Evolutionary conservation across 1,140 invertebrate species (phyloP).

Genomic region (Drosophila baimaii): DNA sequence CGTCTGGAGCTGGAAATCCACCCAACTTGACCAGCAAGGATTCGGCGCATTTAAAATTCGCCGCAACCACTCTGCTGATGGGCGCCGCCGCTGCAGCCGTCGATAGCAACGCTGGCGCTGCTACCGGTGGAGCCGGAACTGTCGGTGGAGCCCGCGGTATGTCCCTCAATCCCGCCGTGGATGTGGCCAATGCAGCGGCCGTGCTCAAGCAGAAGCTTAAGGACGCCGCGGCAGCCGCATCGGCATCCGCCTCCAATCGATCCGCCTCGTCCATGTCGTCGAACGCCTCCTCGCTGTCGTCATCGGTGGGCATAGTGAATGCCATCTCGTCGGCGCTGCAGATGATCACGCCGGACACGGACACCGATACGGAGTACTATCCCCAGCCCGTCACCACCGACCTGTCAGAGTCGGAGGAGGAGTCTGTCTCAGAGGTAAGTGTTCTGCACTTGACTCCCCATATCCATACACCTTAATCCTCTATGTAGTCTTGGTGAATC

Average conservation of each 20-base stretch:
- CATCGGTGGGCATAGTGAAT: slow-evolving; percentile 71
- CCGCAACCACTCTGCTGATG: slow-evolving; percentile 69
- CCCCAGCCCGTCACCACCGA: slow-evolving; percentile 91
- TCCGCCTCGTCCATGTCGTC: slow-evolving; percentile 72
- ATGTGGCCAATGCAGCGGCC: slow-evolving; percentile 67
- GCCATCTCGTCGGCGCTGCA: slow-evolving; percentile 73
- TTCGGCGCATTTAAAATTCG: slow-evolving; percentile 72
- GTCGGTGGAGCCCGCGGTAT: slow-evolving; percentile 28
- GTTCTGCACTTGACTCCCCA: not conserved
- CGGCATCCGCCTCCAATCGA: slow-evolving; percentile 59
- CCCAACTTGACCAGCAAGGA: slow-evolving; percentile 55
- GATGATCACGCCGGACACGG: slow-evolving; percentile 75
- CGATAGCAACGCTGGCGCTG: slow-evolving; percentile 67
- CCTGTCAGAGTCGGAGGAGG: slow-evolving; percentile 95
- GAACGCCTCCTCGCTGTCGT: slow-evolving; percentile 75
- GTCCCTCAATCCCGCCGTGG: slow-evolving; percentile 42
- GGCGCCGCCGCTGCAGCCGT: slow-evolving; percentile 72
- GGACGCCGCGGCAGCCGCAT: slow-evolving; percentile 59
- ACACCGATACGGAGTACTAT: slow-evolving; percentile 88
- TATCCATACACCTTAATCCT: too few species aligned
- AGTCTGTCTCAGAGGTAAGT: slow-evolving; percentile 95
- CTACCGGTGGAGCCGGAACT: slow-evolving; percentile 32
- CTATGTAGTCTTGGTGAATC: not conserved
- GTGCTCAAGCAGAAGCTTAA: slow-evolving; percentile 78
- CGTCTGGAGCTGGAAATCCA: slow-evolving; percentile 28